Conservation (phyloP, 2,797 vertebrate genomes). For the Pseudomugil gertrudae region DNA sequence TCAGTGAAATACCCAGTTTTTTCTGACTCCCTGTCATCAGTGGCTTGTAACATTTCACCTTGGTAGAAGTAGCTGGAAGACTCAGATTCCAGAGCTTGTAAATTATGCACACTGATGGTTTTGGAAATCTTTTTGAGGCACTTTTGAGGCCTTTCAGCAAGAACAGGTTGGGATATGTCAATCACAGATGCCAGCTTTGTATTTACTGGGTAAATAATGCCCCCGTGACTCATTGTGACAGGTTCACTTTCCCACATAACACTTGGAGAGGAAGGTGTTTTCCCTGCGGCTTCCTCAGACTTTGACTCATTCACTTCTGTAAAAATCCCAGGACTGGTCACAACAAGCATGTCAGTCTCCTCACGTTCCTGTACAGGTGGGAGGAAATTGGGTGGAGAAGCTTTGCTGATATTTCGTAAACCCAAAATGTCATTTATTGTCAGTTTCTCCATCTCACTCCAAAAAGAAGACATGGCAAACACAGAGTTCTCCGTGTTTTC, state of each 20-base stretch:
- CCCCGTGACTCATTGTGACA: conserved; percentile 12
- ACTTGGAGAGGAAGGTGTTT: conserved; percentile 38
- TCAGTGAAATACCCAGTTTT: conserved; percentile 17
- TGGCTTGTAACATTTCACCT: conserved; percentile 43
- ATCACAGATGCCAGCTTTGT: conserved; percentile 39
- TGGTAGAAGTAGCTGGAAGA: conserved; percentile 31
- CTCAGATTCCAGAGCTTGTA: conserved; percentile 67
- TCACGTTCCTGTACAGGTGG: conserved; percentile 58
- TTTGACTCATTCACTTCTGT: conserved; percentile 58
- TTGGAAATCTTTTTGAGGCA: conserved; percentile 72
- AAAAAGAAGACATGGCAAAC: conserved; percentile 85
- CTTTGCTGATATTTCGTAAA: conserved; percentile 54
- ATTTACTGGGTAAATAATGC: conserved; percentile 42
- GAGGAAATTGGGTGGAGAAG: conserved; percentile 39
- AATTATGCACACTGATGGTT: conserved; percentile 76
- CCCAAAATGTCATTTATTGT: conserved; percentile 85
- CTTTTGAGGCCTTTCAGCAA: conserved; percentile 42
- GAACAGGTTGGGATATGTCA: conserved; percentile 37
- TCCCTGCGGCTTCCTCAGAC: conserved; percentile 30
- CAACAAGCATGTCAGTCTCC: conserved; percentile 40
- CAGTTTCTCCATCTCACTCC: conserved; percentile 85
- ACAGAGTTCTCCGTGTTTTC: conserved; percentile 49
- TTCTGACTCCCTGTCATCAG: conserved; percentile 44
- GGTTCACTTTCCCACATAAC: conserved; percentile 68
- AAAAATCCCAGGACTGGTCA: conserved; percentile 69